Evolutionary conservation across 2,888 invertebrate genomes (phyloP).

Genomic region (Heteromurus nitidus): DNA sequence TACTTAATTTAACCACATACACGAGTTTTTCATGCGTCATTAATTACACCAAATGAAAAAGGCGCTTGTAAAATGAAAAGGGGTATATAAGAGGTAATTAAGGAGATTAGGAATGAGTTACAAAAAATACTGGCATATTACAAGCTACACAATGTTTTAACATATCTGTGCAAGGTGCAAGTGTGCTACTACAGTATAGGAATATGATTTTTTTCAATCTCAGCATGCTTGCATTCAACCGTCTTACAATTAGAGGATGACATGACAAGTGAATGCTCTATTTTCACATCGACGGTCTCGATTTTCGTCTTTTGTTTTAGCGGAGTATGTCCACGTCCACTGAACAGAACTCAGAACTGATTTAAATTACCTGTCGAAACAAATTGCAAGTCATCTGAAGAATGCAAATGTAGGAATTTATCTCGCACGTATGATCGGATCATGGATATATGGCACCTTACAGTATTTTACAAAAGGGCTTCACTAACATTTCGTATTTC

Average conservation of each 20-base stretch:
- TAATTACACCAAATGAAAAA: too few species aligned
- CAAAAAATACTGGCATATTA: conserved; percentile 1
- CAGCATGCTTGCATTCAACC: background rate
- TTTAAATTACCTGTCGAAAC: background rate
- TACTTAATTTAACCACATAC: background rate
- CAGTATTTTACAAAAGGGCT: background rate
- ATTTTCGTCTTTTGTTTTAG: background rate
- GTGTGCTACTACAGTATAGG: too few species aligned
- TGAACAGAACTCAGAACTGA: too few species aligned
- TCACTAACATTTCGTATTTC: too few species aligned
- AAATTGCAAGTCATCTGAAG: conserved; percentile 11
- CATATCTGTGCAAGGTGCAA: background rate
- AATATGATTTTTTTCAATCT: background rate
- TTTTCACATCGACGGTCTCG: conserved; percentile 15
- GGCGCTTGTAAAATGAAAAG: background rate
- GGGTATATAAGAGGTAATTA: background rate
- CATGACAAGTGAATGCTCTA: conserved; percentile 45
- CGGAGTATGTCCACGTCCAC: too few species aligned
- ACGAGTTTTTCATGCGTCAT: background rate
- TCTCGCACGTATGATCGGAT: background rate
- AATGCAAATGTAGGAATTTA: background rate
- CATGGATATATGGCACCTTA: background rate
- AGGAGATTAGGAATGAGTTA: background rate
- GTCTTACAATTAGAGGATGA: background rate
- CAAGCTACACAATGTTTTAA: background rate